Evolutionary conservation across 1,140 invertebrate genomes (phyloP), one percentile per base, ranked within the genome.

Genomic region (Drosophila oshimai): DNA sequence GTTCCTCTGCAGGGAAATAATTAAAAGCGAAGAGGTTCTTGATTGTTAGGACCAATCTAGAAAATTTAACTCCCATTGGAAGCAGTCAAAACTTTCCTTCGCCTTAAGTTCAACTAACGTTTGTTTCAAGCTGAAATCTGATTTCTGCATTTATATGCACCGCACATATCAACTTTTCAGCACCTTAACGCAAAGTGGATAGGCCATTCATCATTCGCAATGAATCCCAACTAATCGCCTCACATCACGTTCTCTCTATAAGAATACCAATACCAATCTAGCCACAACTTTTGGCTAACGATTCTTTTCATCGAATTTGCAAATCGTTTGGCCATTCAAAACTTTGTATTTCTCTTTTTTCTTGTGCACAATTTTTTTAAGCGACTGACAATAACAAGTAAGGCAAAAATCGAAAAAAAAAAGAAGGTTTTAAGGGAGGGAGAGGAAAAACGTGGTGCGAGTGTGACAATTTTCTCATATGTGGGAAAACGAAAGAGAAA

Each of bases 401-500:
- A 26, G 20, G 12, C 20, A 26, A 71, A 69, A 47, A 71, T 70
- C 53, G 51, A 69, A 67, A 45, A 49, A n/a, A n/a, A n/a, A n/a
- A n/a, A n/a, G n/a, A n/a, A n/a, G n/a, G 36, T 57, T 26, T 10
- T 45, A 24, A 1, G 12, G 29, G 24, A 6, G 33, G 53, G 41
- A 0, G 24, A 12, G 28, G 33, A 10, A 18, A 39, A 68, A 18
- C n/a, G 36, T 57, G 26, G 22, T 42, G 53, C 41, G 79, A 74
- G 79, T 68, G 79, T 84, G 80, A 84, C 75, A 84, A 84, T 84
- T 86, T 86, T 86, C 80, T 73, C 75, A 49, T 86, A 62, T 71
- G 53, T 65, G 49, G 46, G 42, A 49, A 83, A 77, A 79, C 61
- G 80, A 79, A 83, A 86, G 78, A 75, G 71, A 89, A 75, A 74